These are phyloP conservation scores for Drosophila parthenogenetica DNA, from an alignment of 2,888 invertebrate species.

Conservation along the genomic window DNA sequence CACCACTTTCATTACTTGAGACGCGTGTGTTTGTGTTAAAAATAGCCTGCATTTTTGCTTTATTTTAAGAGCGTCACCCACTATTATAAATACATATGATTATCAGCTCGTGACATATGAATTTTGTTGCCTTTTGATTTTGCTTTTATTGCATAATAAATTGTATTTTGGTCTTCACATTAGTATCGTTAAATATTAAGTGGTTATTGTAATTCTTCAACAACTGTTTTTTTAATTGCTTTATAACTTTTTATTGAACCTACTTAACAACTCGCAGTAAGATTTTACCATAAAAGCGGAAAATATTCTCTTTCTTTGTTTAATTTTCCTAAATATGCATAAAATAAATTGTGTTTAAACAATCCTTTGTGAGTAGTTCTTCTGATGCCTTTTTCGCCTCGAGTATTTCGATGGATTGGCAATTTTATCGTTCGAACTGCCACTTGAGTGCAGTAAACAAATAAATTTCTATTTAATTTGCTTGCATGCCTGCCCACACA, in stretches of 20 bases:
- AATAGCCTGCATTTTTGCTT: slow-evolving; percentile 10
- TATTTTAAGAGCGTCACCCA: not conserved
- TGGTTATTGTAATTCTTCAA: slow-evolving; percentile 61
- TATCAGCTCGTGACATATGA: slow-evolving; percentile 24
- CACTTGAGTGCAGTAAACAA: slow-evolving; percentile 44
- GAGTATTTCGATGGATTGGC: slow-evolving; percentile 8
- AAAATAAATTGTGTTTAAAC: too few relatives aligned
- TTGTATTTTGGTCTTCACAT: slow-evolving; percentile 18
- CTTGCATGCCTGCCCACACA: slow-evolving; percentile 38
- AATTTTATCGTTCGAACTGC: slow-evolving; percentile 29
- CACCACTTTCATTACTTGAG: not conserved
- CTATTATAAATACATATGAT: slow-evolving; percentile 29
- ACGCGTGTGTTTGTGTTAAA: slow-evolving; percentile 11
- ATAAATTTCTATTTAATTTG: slow-evolving; percentile 66
- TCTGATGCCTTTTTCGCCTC: not conserved
- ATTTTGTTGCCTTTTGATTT: slow-evolving; percentile 33
- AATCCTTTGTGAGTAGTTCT: too few relatives aligned
- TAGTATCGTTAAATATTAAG: slow-evolving; percentile 39
- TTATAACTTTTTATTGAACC: slow-evolving; percentile 15
- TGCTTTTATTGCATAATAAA: slow-evolving; percentile 33
- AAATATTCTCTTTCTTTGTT: too few relatives aligned
- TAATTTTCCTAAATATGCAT: too few relatives aligned
- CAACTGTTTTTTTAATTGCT: slow-evolving; percentile 55
- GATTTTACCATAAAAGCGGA: too few relatives aligned
- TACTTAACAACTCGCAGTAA: not conserved